These are phyloP conservation scores for Tribolium madens DNA, from an alignment of 1,140 invertebrate species.

Conservation along the genomic window DNA sequence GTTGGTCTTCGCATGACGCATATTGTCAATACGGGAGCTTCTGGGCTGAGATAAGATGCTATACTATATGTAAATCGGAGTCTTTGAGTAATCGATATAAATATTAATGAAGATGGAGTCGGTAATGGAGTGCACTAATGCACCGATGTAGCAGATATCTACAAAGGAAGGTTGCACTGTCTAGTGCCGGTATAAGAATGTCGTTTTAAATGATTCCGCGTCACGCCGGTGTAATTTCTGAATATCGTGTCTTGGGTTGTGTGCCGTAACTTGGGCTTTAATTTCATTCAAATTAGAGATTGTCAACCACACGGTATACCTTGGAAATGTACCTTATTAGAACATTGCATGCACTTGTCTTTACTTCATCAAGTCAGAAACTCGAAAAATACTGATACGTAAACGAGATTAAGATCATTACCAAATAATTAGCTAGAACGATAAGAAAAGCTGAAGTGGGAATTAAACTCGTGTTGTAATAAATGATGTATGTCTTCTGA, in stretches of 20 bases:
- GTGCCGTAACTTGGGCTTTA: constrained; percentile 33
- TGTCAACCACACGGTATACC: constrained; percentile 24
- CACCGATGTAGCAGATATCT: constrained; percentile 38
- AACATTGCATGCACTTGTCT: constrained; percentile 24
- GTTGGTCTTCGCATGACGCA: constrained; percentile 34
- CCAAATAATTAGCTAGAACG: constrained; percentile 6
- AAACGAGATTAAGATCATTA: constrained; percentile 11
- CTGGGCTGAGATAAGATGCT: constrained; percentile 39
- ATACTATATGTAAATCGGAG: constrained; percentile 40
- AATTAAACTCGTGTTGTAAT: not conserved
- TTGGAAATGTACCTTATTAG: constrained; percentile 25
- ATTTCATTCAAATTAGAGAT: constrained; percentile 41
- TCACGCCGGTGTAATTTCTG: constrained; percentile 39
- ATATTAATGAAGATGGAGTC: constrained; percentile 45
- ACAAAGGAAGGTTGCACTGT: constrained; percentile 23
- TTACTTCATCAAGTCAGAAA: not conserved
- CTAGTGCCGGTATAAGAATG: constrained; percentile 20
- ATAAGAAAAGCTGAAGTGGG: constrained; percentile 15
- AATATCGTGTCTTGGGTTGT: constrained; percentile 27
- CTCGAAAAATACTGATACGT: constrained; percentile 3
- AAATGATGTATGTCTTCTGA: constrained; percentile 11
- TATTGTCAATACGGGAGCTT: constrained; percentile 45
- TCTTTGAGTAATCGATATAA: constrained; percentile 46
- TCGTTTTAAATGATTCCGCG: constrained; percentile 31
- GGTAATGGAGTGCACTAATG: constrained; percentile 46